Conservation (phyloP, 2,113 vertebrate genomes). For the Shinisaurus crocodilurus region DNA sequence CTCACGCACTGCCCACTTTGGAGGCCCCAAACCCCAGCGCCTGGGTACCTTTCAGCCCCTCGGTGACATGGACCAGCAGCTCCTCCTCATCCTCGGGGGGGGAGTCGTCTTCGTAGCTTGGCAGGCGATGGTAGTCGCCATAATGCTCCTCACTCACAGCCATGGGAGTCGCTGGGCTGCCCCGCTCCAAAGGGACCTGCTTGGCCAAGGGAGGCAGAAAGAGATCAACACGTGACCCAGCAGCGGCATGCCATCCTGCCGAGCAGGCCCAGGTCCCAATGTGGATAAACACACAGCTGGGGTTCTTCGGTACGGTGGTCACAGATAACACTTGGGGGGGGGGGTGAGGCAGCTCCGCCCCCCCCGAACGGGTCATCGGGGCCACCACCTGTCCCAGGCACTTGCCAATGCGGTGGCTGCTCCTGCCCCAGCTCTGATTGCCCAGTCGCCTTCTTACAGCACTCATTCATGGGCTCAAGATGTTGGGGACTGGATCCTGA, state of each 20-base stretch:
- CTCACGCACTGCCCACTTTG: too few relatives aligned
- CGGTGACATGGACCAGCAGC: constrained; percentile 88
- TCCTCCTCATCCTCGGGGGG: constrained; percentile 91
- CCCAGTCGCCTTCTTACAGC: not conserved
- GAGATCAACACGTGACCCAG: not conserved
- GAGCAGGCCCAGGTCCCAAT: too few relatives aligned
- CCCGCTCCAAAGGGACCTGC: not conserved
- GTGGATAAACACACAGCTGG: too few relatives aligned
- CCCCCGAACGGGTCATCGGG: too few relatives aligned
- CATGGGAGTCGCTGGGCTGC: not conserved
- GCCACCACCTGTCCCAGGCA: constrained; percentile 69
- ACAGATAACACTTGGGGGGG: too few relatives aligned
- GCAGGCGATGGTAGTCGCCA: constrained; percentile 88
- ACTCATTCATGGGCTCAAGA: too few relatives aligned
- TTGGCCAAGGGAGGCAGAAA: not conserved
- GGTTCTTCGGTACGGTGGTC: too few relatives aligned
- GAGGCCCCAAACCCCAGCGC: too few relatives aligned
- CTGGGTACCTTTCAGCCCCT: constrained; percentile 89
- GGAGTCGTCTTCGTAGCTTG: constrained; percentile 90
- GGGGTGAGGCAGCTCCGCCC: too few relatives aligned
- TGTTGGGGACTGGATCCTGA: too few relatives aligned
- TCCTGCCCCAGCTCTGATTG: not conserved
- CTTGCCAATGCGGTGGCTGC: constrained; percentile 67
- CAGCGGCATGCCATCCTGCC: too few relatives aligned
- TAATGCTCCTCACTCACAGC: constrained; percentile 48